Evolutionary conservation across 2,113 vertebrate species (phyloP), one percentile per base, ranked within the genome.

Genomic region (Clarias magur): DNA sequence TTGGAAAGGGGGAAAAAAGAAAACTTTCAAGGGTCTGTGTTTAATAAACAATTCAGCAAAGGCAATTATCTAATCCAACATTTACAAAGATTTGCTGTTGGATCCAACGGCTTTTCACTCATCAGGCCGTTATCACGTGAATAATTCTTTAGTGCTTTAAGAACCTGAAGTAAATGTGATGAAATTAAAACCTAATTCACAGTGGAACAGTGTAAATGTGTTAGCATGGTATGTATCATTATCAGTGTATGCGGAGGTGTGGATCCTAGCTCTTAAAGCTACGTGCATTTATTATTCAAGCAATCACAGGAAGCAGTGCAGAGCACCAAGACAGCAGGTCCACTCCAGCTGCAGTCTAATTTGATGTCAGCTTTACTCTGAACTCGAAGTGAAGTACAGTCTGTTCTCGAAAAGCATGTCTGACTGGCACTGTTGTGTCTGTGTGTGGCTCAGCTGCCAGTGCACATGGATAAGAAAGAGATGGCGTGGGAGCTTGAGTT

Each of bases 381-480:
- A 92, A 91, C 91, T 93, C 85, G 85, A 88, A 53, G n/a, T 60
- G 76, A 80, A 59, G 79, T 79, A 70, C 72, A 83, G 83, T 53
- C 84, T 92, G 89, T 92, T 93, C 92, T 91, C 93, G 91, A 87
- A 93, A 93, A 89, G 90, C 93, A 89, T 92, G 92, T 91, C 91
- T 91, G 89, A 88, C 68, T 84, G 62, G 88, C 87, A 89, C 79
- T 87, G 86, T 63, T 85, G 87, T 62, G 90, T 91, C 89, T 90
- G 89, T 86, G 90, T 90, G 89, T 83, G 83, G 89, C 91, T 94
- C 89, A 85, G 86, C 92, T 93, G 92, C 92, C 93, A 94, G 93
- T 89, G 91, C 25, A 90, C 91, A 91, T 89, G 93, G 93, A 94
- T 94, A 94, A 94, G 94, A 90, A 89, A 90, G 87, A 79, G 89